Conservation (phyloP, 2,888 invertebrate species). For the Tanypteryx hageni region DNA sequence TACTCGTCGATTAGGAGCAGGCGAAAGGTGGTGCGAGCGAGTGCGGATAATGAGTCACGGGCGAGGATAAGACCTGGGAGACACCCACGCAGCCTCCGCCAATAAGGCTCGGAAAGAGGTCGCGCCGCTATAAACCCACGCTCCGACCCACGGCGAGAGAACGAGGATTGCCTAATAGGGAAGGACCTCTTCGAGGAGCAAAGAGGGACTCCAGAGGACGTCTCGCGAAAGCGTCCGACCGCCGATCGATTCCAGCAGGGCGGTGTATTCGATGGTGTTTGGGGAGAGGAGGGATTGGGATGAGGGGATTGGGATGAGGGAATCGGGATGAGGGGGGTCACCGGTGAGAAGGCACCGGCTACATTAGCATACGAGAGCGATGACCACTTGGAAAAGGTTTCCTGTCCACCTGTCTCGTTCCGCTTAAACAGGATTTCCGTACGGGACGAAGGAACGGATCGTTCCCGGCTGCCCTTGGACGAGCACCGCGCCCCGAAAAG, state of each 20-base stretch:
- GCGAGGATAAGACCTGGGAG: neutral
- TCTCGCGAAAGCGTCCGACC: neutral
- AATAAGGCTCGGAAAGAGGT: neutral
- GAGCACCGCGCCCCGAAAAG: neutral
- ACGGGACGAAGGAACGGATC: neutral
- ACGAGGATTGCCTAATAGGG: neutral
- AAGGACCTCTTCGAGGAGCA: neutral
- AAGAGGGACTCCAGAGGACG: neutral
- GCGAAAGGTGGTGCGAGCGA: constrained; percentile 9
- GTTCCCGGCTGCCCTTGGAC: too few relatives aligned
- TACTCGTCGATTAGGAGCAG: neutral
- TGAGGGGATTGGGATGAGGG: too few relatives aligned
- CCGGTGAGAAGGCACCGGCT: neutral
- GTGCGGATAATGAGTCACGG: neutral
- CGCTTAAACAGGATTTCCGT: neutral
- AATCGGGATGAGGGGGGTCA: neutral
- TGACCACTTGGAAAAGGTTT: neutral
- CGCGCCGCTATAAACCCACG: neutral
- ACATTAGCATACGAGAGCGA: neutral
- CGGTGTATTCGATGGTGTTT: too few relatives aligned
- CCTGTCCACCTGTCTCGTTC: neutral
- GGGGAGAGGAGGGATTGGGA: too few relatives aligned
- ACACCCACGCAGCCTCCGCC: neutral
- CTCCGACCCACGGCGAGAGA: neutral
- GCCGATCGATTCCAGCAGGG: too few relatives aligned